Base-by-base conservation (phyloP, 2,113 vertebrate species). In the Scatophagus argus region DNA sequence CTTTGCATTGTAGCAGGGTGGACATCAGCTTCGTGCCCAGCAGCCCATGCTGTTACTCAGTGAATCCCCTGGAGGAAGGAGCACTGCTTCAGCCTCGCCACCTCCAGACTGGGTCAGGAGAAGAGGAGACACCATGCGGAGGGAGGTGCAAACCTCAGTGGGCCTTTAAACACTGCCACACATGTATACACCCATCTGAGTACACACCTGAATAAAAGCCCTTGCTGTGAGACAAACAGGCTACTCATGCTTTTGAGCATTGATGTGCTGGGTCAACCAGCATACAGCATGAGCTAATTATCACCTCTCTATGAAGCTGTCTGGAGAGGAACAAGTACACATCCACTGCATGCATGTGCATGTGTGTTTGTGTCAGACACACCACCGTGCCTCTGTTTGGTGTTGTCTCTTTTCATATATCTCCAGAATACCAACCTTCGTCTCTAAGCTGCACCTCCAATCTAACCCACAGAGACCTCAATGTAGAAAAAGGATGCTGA, bases 221-320 rank as follows among this genome's bases (percentile, higher is more conserved):
- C 76, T 77, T 27, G 65, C 89, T 86, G 87, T 41, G 82, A 87
- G 77, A 85, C 87, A 88, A 86, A 87, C 79, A 81, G 74, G 84
- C 74, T 79, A 79, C 77, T 86, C 77, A 61, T 87, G 79, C 79
- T 46, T 81, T 83, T 64, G 82, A 85, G 85, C 85, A 87, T 23
- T 61, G 84, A 77, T n/a, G 78, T 64, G 78, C 63, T 74, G 87
- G 81, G 75, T 88, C 74, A 87, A 75, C 55, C 74, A n/a, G 72
- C 59, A 49, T 79, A 61, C 79, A 85, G 76, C 77, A 56, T 84
- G 83, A 87, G 74, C 85, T 92, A 91, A 93, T 93, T 93, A 91
- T 92, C 91, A 87, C 92, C 91, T 91, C 88, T 69, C 71, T 81
- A 79, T 87, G 84, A 86, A 68, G 85, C 83, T 79, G 80, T 88